A percentile compares a stretch with the other conserved stretches of the same genome.
These are phyloP conservation scores for Scomber japonicus DNA, from an alignment of 2,113 vertebrate genomes.

Conservation along the genomic window DNA sequence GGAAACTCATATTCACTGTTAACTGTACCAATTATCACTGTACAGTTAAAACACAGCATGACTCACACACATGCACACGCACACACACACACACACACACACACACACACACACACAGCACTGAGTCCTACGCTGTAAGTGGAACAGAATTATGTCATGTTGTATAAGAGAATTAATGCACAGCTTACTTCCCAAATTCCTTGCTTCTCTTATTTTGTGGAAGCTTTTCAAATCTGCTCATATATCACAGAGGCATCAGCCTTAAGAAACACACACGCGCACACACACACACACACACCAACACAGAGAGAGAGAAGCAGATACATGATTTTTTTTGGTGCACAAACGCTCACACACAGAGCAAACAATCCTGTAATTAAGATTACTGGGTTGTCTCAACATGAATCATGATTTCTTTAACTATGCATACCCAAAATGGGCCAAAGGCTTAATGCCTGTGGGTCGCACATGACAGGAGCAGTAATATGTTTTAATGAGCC, in stretches of 20 bases:
- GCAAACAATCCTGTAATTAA: conserved; percentile 46
- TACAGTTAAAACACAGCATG: neutral
- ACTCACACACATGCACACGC: too few relatives aligned
- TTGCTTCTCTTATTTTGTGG: neutral
- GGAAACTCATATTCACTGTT: too few relatives aligned
- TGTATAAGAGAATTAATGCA: neutral
- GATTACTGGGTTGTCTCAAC: conserved; percentile 31
- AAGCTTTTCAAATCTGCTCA: conserved; percentile 7
- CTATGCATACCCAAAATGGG: conserved; percentile 46
- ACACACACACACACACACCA: neutral
- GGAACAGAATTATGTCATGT: neutral
- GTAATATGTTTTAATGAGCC: conserved; percentile 71
- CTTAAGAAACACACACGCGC: neutral
- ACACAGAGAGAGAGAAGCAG: neutral
- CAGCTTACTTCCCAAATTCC: neutral
- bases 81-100: neutral
- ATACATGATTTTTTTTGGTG: neutral
- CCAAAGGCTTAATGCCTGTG: conserved; percentile 46
- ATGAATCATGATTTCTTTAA: conserved; percentile 56
- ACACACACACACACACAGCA: neutral
- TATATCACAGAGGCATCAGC: neutral
- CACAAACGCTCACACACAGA: neutral
- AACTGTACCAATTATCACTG: too few relatives aligned
- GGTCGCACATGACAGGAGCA: conserved; percentile 55
- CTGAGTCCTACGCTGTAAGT: too few relatives aligned